Base-by-base conservation (phyloP, 2,113 vertebrate species). In the Triplophysa dalaica region DNA sequence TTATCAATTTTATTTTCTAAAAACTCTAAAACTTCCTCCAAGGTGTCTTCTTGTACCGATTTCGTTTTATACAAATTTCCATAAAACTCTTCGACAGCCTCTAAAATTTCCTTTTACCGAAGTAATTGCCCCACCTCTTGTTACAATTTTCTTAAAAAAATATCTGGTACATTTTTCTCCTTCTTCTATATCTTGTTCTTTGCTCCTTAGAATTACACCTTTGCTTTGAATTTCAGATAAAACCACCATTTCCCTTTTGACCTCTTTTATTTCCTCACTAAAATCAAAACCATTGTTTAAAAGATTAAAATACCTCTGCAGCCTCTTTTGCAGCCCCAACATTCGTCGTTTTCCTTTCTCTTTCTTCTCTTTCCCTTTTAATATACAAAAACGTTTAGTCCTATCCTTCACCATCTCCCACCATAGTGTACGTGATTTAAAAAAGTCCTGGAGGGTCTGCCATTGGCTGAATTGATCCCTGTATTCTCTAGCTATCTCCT, bases 211-310 rank as follows among this genome's bases (percentile, higher is more conserved):
- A 60, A 83, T 74, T 0, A 64, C 4, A 0, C 69, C 77, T 19
- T 61, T 6, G 58, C 2, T 29, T 29, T n/a, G n/a, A n/a, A n/a
- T 29, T 2, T 29, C 26, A n/a, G n/a, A n/a, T 29, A 82, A 22
- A 24, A 21, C 3, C 1, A 33, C 4, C 73, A 86, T 83, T 80
- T 83, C 76, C 1, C 45, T 22, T 17, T 79, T 83, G 0, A 81
- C 62, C 0, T 79, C 21, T 45, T 48, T 61, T 0, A 84, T 65
- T 12, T 79, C 76, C 0, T 86, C 24, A 2, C 5, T 76, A 50
- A 77, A 86, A 74, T 82, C 78, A 10, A 81, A 56, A 0, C 80
- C 79, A 4, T 16, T 2, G 1, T 64, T 4, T 22, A 33, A 22
- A 17, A 78, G 52, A 2, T 78, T 68, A 78, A 67, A 78, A 68